Percentiles rank a stretch among this genome's conserved stretches.
These are phyloP conservation scores for Hozukius guyotensis DNA, from an alignment of 2,797 vertebrate genomes.

Conservation along the genomic window DNA sequence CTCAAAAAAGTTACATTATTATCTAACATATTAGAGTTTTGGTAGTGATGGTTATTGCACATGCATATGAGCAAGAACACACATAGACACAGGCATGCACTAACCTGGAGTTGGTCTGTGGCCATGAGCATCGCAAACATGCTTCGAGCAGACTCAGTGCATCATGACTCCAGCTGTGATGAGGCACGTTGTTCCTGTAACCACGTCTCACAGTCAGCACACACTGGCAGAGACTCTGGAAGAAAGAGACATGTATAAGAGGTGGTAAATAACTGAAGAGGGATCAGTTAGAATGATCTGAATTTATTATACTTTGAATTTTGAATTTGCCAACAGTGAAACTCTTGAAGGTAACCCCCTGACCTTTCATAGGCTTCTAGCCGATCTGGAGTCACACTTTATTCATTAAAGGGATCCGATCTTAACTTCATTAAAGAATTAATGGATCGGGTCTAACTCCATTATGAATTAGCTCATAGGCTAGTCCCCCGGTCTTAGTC, in stretches of 20 bases:
- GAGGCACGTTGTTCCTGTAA: slow-evolving; percentile 89
- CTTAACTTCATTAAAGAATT: no score
- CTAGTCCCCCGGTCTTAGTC: no score
- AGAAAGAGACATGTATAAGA: not conserved
- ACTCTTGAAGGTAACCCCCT: not conserved
- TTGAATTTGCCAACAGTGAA: not conserved
- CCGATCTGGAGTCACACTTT: no score
- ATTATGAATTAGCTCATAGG: no score
- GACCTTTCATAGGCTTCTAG: no score
- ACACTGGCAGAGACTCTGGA: slow-evolving; percentile 90
- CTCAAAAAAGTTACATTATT: not conserved
- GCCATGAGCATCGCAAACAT: slow-evolving; percentile 92
- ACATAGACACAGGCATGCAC: not conserved
- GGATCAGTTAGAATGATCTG: not conserved
- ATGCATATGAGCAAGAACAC: not conserved
- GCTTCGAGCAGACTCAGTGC: slow-evolving; percentile 88
- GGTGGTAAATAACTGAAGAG: not conserved
- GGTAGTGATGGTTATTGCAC: not conserved
- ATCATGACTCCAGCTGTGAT: slow-evolving; percentile 92
- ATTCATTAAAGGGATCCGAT: no score
- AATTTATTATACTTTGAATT: not conserved
- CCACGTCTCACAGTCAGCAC: slow-evolving; percentile 91
- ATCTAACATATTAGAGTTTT: not conserved
- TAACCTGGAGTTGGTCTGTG: slow-evolving; percentile 79
- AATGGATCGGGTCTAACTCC: no score